Conservation (phyloP, 1,140 invertebrate species). For the Drosophila chauvacae region DNA sequence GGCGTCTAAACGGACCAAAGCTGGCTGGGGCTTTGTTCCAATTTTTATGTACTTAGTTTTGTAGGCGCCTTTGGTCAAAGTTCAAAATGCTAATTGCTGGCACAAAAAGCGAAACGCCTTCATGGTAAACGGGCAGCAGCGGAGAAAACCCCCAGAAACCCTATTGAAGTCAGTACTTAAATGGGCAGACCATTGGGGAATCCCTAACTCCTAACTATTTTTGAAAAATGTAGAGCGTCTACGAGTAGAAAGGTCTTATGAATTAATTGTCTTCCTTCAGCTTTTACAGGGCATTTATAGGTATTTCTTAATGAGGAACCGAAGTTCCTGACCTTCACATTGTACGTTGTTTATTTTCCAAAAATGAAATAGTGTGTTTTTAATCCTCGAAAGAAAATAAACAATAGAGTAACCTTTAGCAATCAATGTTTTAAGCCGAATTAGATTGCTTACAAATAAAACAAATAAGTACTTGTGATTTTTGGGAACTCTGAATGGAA, state of each 20-base stretch:
- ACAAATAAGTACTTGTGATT: not conserved
- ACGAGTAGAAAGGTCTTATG: not conserved
- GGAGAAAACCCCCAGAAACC: constrained; percentile 9
- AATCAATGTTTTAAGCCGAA: not conserved
- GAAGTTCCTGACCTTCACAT: not conserved
- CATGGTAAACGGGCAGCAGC: constrained; percentile 17
- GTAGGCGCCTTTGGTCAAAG: constrained; percentile 52
- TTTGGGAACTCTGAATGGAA: not conserved
- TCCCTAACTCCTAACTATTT: not conserved
- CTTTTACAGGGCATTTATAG: no score
- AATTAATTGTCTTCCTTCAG: not conserved
- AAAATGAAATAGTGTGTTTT: constrained; percentile 1
- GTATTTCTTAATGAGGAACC: constrained; percentile 2
- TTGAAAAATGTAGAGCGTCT: not conserved
- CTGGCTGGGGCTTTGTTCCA: constrained; percentile 66
- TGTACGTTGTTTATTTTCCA: not conserved
- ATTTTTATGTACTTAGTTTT: constrained; percentile 51
- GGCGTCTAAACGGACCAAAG: constrained; percentile 21
- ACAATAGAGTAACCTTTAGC: not conserved
- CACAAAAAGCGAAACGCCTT: constrained; percentile 36
- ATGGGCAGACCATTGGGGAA: constrained; percentile 1
- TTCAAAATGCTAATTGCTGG: constrained; percentile 60
- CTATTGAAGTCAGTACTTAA: not conserved
- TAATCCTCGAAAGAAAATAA: constrained; percentile 6
- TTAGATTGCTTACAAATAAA: not conserved